Base-by-base conservation (phyloP, 1,140 invertebrate genomes). In the Drosophila lacertosa region DNA sequence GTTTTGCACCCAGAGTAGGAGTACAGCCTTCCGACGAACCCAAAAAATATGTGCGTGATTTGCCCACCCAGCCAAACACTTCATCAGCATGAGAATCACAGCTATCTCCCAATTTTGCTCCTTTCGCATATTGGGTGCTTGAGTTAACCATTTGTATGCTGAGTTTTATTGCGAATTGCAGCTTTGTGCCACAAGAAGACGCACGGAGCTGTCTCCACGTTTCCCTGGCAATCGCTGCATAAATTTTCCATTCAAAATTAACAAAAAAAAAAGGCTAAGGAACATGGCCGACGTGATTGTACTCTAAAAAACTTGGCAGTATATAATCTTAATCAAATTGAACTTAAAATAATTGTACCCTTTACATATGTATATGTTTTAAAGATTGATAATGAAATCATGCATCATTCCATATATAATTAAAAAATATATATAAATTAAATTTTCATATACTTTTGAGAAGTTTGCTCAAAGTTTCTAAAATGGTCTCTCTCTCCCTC, bases 141-240 rank as follows among this genome's bases (percentile, higher is more conserved):
- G 60, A 55, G 26, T 55, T 63, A 42, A 37, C 26, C 64, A 57
- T 50, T 70, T 64, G 51, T 40, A 50, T 40, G 44, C 20, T 35
- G 51, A 70, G 48, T 68, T 45, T 62, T 54, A 68, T 53, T 62
- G 48, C 24, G 15, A 54, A 62, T 47, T 68, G 57, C 64, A 67
- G 45, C 33, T 69, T 60, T 47, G 63, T 6, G 33, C 47, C 15
- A 15, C 58, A 10, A 2, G 10, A 11, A 29, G 4, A 7, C 7
- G 32, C 37, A 26, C 10, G 7, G 22, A 62, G 16, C 58, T 32
- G 33, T 22, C 66, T 69, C 22, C 16, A 20, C 29, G 53, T 22
- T 45, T 29, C 39, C 48, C 45, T 22, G 16, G 47, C 37, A 48
- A 26, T 48, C 22, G 22, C 44, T 6, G 54, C 64, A 62, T 63